Percentiles rank a stretch among this genome's conserved stretches.
Conservation (phyloP, 2,888 invertebrate species). For the Scaptomyza tumidula region DNA sequence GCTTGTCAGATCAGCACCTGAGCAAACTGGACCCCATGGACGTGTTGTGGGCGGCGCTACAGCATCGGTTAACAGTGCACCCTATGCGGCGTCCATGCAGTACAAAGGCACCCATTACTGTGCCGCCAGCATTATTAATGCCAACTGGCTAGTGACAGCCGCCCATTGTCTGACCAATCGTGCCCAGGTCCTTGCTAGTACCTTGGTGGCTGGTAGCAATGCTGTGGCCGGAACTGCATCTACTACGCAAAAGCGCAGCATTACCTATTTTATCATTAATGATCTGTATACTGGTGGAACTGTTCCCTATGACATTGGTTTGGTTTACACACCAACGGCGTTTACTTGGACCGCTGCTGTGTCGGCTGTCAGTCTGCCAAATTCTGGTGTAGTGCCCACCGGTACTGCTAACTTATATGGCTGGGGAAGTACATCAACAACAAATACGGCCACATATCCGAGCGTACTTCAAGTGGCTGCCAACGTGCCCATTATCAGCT, state of each 20-base stretch:
- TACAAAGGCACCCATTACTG: constrained; percentile 77
- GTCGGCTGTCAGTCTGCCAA: constrained; percentile 69
- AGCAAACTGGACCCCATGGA: constrained; percentile 44
- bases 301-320: constrained; percentile 82
- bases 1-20: constrained; percentile 9
- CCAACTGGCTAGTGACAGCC: constrained; percentile 82
- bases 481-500: constrained; percentile 72
- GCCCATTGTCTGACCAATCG: constrained; percentile 80
- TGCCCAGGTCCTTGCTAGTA: constrained; percentile 67
- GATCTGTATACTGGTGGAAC: constrained; percentile 80
- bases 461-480: constrained; percentile 75
- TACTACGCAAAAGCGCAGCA: constrained; percentile 73
- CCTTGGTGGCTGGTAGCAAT: constrained; percentile 79
- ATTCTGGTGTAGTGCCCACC: constrained; percentile 53
- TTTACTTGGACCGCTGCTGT: constrained; percentile 79
- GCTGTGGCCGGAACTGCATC: constrained; percentile 70
- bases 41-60: constrained; percentile 78
- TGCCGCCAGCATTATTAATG: constrained; percentile 80
- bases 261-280: constrained; percentile 73
- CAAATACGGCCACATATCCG: constrained; percentile 68
- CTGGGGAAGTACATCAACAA: constrained; percentile 82
- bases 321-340: constrained; percentile 76
- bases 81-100: constrained; percentile 82
- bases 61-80: constrained; percentile 75
- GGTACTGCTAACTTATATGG: constrained; percentile 80